Conservation (phyloP, 2,113 vertebrate species). For the Vanacampus margaritifer region DNA sequence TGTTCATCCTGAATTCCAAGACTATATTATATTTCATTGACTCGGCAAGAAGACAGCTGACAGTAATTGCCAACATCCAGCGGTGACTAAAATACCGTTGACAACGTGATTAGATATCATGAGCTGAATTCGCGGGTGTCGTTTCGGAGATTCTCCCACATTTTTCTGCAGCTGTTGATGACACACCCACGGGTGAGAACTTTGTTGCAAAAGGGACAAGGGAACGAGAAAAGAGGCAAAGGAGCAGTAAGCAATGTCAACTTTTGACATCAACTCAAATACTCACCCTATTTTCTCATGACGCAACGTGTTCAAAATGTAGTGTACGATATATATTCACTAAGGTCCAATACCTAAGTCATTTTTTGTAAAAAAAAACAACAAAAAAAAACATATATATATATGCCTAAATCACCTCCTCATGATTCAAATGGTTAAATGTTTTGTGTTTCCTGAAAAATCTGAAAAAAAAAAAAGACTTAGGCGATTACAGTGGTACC, state of each 20-base stretch:
- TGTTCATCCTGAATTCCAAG: neutral
- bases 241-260: slow-evolving; percentile 20
- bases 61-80: slow-evolving; percentile 11
- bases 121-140: slow-evolving; percentile 24
- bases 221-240: slow-evolving; percentile 16
- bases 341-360: no score
- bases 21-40: neutral
- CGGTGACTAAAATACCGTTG: neutral
- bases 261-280: slow-evolving; percentile 12
- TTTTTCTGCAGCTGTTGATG: slow-evolving; percentile 48
- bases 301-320: neutral
- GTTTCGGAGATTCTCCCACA: slow-evolving; percentile 32
- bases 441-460: no score
- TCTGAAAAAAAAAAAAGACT: no score
- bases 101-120: slow-evolving; percentile 30
- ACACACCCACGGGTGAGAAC: slow-evolving; percentile 17
- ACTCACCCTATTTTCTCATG: slow-evolving; percentile 5
- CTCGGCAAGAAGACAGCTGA: neutral
- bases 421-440: no score
- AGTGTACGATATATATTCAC: neutral
- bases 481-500: no score
- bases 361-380: no score
- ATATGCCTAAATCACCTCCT: no score
- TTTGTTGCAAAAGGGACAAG: slow-evolving; percentile 19
- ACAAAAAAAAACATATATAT: no score